A percentile compares a stretch with the other conserved stretches of the same genome.
These are phyloP conservation scores for Campaea margaritaria DNA, from an alignment of 2,888 invertebrate species.

Conservation along the genomic window DNA sequence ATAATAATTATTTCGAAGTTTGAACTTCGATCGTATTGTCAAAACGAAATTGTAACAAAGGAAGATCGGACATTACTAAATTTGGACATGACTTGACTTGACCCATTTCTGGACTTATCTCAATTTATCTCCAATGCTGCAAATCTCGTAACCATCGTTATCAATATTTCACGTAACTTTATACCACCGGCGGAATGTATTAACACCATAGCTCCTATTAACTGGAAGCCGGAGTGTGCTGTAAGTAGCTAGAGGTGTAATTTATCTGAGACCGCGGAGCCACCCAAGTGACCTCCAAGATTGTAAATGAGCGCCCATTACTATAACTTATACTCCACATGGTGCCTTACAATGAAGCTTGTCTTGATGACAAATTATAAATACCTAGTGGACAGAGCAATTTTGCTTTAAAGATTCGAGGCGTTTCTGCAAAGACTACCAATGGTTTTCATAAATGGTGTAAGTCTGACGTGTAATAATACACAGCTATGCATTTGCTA, in stretches of 20 bases:
- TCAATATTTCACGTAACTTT: slow-evolving; percentile 23
- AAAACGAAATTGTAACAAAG: too few species aligned
- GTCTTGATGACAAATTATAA: slow-evolving; percentile 25
- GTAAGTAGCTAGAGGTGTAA: slow-evolving; percentile 16
- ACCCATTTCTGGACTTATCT: neutral
- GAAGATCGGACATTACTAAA: too few species aligned
- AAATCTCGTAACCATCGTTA: slow-evolving; percentile 7
- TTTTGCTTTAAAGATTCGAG: slow-evolving; percentile 21
- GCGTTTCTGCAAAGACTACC: slow-evolving; percentile 14
- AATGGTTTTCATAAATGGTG: neutral
- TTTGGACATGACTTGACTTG: neutral
- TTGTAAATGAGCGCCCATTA: slow-evolving; percentile 24
- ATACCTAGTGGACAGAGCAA: slow-evolving; percentile 27
- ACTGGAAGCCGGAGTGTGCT: slow-evolving; percentile 17
- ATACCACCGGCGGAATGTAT: slow-evolving; percentile 15
- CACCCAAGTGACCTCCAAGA: slow-evolving; percentile 29
- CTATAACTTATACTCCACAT: slow-evolving; percentile 30
- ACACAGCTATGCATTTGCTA: too few species aligned
- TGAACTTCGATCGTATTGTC: neutral
- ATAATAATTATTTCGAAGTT: too few species aligned
- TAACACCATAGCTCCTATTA: slow-evolving; percentile 15
- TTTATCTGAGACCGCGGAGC: slow-evolving; percentile 16
- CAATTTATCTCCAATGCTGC: too few species aligned
- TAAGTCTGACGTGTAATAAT: too few species aligned
- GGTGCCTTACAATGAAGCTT: slow-evolving; percentile 24